Conservation (phyloP, 2,797 vertebrate species). For the Mallotus villosus region DNA sequence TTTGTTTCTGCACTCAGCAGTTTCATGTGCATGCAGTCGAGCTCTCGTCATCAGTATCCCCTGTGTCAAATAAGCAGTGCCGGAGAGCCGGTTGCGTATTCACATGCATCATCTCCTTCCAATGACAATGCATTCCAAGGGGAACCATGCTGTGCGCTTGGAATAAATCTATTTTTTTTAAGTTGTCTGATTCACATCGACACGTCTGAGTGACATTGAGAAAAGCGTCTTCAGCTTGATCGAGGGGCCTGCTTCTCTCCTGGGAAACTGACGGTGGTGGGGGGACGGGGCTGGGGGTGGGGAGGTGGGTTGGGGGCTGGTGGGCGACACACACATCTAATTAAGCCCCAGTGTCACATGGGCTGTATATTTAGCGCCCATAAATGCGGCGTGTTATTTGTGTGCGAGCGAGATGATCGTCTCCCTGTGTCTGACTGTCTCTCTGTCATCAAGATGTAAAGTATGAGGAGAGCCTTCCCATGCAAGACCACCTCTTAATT, state of each 20-base stretch:
- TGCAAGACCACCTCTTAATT: slow-evolving; percentile 42
- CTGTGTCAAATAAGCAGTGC: not conserved
- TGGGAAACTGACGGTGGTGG: slow-evolving; percentile 31
- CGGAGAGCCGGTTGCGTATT: slow-evolving; percentile 1
- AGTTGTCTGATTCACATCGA: slow-evolving; percentile 42
- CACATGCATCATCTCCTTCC: slow-evolving; percentile 19
- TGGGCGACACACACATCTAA: slow-evolving; percentile 47
- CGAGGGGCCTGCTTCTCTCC: slow-evolving; percentile 54
- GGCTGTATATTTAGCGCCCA: slow-evolving; percentile 49
- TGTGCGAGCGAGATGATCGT: slow-evolving; percentile 18
- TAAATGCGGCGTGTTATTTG: slow-evolving; percentile 47
- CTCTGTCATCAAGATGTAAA: slow-evolving; percentile 19
- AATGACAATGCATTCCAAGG: slow-evolving; percentile 30
- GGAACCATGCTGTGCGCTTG: slow-evolving; percentile 33
- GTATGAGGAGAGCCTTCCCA: slow-evolving; percentile 18
- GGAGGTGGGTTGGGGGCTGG: slow-evolving; percentile 13
- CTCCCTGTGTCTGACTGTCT: not conserved
- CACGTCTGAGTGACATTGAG: slow-evolving; percentile 49
- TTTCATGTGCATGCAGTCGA: not conserved
- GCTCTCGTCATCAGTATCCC: not conserved
- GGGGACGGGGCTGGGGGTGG: slow-evolving; percentile 21
- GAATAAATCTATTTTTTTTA: slow-evolving; percentile 40
- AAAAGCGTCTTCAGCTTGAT: slow-evolving; percentile 56
- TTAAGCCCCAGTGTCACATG: slow-evolving; percentile 41
- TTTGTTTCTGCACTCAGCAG: not conserved